Percentiles rank a stretch among this genome's conserved stretches.
Conservation (phyloP, 53 echinoderm and acorn worm species). For the Hippasteria phrygiana region DNA sequence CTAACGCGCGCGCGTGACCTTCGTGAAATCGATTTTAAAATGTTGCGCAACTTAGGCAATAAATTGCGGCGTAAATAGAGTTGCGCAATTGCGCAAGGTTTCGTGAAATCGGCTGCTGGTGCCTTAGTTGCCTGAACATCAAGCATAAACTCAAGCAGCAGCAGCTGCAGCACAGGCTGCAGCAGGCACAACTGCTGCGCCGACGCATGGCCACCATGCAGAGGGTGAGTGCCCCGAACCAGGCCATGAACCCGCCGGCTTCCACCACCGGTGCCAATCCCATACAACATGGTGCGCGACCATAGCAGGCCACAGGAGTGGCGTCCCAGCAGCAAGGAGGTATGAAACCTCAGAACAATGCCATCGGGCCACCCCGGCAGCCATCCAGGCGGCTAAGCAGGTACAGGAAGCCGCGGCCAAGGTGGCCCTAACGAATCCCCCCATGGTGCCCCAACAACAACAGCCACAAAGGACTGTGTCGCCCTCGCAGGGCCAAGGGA, state of each 20-base stretch:
- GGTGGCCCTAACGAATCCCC: slow-evolving; percentile 73
- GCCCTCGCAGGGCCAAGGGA: slow-evolving; percentile 50
- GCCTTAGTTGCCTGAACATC: slow-evolving; percentile 95
- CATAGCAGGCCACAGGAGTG: slow-evolving; percentile 24
- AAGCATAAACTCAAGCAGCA: slow-evolving; percentile 99
- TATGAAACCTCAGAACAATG: slow-evolving; percentile 72
- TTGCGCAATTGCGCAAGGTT: too few relatives aligned
- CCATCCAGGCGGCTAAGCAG: slow-evolving; percentile 90
- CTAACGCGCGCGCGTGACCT: too few relatives aligned
- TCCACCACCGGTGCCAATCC: slow-evolving; percentile 59
- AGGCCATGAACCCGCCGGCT: slow-evolving; percentile 69
- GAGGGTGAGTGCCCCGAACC: slow-evolving; percentile 64
- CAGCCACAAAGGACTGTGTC: slow-evolving; percentile 73
- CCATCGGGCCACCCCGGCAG: slow-evolving; percentile 85
- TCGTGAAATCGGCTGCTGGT: too few relatives aligned
- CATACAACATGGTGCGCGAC: slow-evolving; percentile 59
- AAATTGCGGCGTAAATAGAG: too few relatives aligned
- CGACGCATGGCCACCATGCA: slow-evolving; percentile 94
- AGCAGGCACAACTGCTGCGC: slow-evolving; percentile 97
- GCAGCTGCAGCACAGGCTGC: slow-evolving; percentile 95
- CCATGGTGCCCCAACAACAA: slow-evolving; percentile 78
- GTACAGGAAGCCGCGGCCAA: slow-evolving; percentile 92
- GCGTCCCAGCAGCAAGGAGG: slow-evolving; percentile 57
- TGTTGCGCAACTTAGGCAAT: too few relatives aligned
- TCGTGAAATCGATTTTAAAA: too few relatives aligned